Evolutionary conservation across 2,113 vertebrate species (phyloP), one percentile per base, ranked within the genome.

Genomic region (Lepidothrix coronata): DNA sequence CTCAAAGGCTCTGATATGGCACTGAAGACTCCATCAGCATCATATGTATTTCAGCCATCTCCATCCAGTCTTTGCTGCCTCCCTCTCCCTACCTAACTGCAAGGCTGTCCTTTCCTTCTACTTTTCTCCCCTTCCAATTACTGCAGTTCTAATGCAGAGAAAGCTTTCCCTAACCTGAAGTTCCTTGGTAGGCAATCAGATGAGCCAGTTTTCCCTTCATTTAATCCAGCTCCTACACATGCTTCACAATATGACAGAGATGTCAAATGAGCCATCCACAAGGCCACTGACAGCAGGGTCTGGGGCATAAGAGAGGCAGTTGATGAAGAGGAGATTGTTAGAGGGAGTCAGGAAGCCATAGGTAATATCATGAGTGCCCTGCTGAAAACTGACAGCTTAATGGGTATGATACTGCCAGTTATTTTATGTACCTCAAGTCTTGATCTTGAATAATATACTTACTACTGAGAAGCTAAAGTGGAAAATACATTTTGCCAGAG

Each of bases 381-480:
- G 46, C 90, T 91, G 75, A 96, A 97, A 97, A 83, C 55, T 83
- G 91, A 94, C 90, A 91, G 75, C 63, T 91, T 93, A 96, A 95
- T 88, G 85, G 71, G 51, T 62, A 85, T 71, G 89, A 95, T 71
- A 67, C 55, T 87, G 63, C 30, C 5, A 4, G 48, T 88, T 94
- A 85, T 77, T 94, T 91, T 74, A 91, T 3, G 5, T 55, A 88
- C 33, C 59, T 91, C 19, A 41, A 61, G 33, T 55, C 76, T 24
- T 90, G 57, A 78, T 67, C 88, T 88, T 91, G 88, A 96, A 90
- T 96, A 91, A 94, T 83, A 76, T 39, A 58, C 54, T 94, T 62
- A 88, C 62, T 93, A 79, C 63, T 74, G 68, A 80, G 55, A 90
- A 95, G 33, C 55, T 80, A 44, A 82, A 96, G 67, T 48, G 52